phyloP scores from a whole-genome alignment of 1,140 invertebrate genomes.

The Aphelinus certus region DNA sequence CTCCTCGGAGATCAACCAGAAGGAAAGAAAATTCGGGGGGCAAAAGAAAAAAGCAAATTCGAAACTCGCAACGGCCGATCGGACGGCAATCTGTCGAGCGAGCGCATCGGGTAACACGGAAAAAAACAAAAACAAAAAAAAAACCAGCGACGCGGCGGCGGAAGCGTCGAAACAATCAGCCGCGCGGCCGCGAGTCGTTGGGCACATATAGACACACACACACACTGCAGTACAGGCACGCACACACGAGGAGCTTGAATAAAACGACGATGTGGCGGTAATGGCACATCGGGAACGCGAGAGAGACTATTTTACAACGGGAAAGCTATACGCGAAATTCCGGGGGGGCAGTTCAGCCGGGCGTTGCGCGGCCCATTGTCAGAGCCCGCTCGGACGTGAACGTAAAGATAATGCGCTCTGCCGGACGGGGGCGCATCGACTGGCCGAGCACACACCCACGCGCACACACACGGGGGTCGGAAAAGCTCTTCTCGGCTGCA shows the following conservation, averaged over 20 bases:
- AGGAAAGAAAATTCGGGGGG: too few relatives aligned
- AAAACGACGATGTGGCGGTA: background rate
- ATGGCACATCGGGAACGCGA: background rate
- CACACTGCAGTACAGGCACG: background rate
- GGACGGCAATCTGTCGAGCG: constrained; percentile 7
- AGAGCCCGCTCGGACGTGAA: constrained; percentile 52
- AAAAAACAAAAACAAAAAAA: too few relatives aligned
- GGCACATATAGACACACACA: background rate
- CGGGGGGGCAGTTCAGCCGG: background rate
- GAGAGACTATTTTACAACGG: constrained; percentile 23
- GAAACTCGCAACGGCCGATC: background rate
- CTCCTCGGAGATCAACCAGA: too few relatives aligned
- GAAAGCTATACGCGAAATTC: constrained; percentile 33
- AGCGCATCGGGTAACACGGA: too few relatives aligned
- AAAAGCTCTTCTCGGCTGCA: background rate
- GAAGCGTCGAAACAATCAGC: too few relatives aligned
- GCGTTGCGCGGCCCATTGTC: constrained; percentile 45
- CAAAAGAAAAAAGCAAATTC: background rate
- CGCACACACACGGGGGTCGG: too few relatives aligned
- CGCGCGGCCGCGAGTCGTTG: background rate
- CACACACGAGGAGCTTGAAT: background rate
- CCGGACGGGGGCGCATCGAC: constrained; percentile 14
- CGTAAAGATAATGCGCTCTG: constrained; percentile 52
- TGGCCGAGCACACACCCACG: too few relatives aligned
- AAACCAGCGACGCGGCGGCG: too few relatives aligned